Evolutionary conservation across 2,888 invertebrate genomes (phyloP).

Genomic region (Allolobophora icterica): DNA sequence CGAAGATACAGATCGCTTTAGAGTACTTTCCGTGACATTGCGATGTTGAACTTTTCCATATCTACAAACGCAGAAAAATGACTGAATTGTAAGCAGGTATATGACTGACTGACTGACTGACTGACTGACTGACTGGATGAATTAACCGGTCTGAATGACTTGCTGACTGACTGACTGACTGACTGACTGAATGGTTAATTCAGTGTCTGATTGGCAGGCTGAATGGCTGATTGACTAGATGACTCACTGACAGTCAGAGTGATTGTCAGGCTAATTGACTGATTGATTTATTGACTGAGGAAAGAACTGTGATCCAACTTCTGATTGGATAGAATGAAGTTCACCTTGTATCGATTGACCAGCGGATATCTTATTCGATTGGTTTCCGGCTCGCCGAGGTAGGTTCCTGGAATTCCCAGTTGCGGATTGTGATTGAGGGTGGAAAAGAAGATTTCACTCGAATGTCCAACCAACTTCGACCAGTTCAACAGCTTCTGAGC

Average conservation of each 20-base stretch:
- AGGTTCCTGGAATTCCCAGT: slow-evolving; percentile 54
- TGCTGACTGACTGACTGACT: too few species aligned
- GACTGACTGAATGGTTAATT: too few species aligned
- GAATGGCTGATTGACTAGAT: too few species aligned
- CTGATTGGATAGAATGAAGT: not conserved
- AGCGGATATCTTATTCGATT: not conserved
- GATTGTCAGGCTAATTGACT: too few species aligned
- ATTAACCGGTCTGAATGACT: too few species aligned
- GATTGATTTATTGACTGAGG: not conserved
- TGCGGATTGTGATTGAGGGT: slow-evolving; percentile 55
- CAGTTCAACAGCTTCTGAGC: slow-evolving; percentile 53
- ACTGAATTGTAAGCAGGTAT: too few species aligned
- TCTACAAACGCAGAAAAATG: slow-evolving; percentile 54
- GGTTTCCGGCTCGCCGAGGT: slow-evolving; percentile 31
- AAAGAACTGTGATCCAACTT: too few species aligned
- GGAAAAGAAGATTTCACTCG: slow-evolving; percentile 59
- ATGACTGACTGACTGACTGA: too few species aligned
- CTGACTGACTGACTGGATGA: too few species aligned
- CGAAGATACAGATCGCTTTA: slow-evolving; percentile 59
- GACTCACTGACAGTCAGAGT: too few species aligned
- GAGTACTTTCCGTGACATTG: slow-evolving; percentile 56
- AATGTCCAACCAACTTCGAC: slow-evolving; percentile 53
- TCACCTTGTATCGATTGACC: not conserved
- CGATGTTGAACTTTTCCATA: slow-evolving; percentile 53
- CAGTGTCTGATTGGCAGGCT: too few species aligned